Conservation (phyloP, 1,140 invertebrate species). For the Drosophila tsacasi region DNA sequence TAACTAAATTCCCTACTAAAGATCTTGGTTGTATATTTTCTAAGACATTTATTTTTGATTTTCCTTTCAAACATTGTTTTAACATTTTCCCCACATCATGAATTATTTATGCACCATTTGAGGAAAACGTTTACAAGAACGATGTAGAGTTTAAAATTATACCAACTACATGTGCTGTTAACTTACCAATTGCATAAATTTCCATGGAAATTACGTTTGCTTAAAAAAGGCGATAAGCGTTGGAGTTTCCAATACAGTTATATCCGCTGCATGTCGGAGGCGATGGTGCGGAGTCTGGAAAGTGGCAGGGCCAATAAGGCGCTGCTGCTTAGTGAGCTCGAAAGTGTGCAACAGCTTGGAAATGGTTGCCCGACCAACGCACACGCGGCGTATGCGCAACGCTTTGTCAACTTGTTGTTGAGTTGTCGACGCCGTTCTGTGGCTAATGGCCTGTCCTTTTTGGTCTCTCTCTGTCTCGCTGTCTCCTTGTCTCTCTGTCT, state of each 20-base stretch:
- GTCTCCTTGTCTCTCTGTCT: background rate
- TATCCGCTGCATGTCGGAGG: constrained; percentile 2
- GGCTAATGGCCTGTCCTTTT: constrained; percentile 50
- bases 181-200: constrained; percentile 1
- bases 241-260: constrained; percentile 21
- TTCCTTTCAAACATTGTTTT: background rate
- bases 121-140: background rate
- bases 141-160: background rate
- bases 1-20: fast-evolving
- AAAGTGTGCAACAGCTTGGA: constrained; percentile 81
- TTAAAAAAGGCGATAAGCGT: constrained; percentile 5
- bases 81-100: background rate
- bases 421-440: constrained; percentile 40
- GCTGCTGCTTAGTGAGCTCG: constrained; percentile 70
- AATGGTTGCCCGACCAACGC: constrained; percentile 58
- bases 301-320: constrained; percentile 44
- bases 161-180: constrained; percentile 4
- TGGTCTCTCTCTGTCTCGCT: background rate
- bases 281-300: background rate
- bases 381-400: constrained; percentile 71
- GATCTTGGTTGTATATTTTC: background rate
- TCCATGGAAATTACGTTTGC: background rate
- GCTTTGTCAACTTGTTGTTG: constrained; percentile 49
- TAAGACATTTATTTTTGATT: background rate
- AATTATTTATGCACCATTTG: background rate